A percentile compares a stretch with the other conserved stretches of the same genome.
phyloP scores from a whole-genome alignment of 2,888 invertebrate species.

The Drosophila testacea region DNA sequence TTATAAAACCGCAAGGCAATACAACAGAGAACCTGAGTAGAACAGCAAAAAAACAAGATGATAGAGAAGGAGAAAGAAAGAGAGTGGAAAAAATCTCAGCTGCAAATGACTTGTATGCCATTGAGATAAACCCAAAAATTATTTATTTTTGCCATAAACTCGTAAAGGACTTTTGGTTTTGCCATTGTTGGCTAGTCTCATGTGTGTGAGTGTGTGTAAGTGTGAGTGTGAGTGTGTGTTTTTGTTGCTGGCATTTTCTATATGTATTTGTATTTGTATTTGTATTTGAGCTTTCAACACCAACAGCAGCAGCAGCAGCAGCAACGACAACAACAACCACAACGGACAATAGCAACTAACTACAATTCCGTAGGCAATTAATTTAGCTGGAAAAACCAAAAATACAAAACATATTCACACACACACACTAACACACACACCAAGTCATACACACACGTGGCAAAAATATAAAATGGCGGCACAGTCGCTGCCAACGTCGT shows the following conservation, averaged over 20 bases:
- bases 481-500: constrained; percentile 52
- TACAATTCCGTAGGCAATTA: constrained; percentile 80
- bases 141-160: constrained; percentile 81
- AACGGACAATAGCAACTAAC: constrained; percentile 72
- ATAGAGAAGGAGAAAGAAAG: constrained; percentile 15
- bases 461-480: constrained; percentile 61
- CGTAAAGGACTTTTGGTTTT: constrained; percentile 73
- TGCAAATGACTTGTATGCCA: constrained; percentile 81
- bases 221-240: constrained; percentile 7
- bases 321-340: constrained; percentile 47
- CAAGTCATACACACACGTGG: constrained; percentile 46
- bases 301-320: constrained; percentile 47
- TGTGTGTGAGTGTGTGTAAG: constrained; percentile 22
- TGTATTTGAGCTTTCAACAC: constrained; percentile 75
- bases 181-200: constrained; percentile 57
- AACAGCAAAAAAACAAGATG: constrained; percentile 1
- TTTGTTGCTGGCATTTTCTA: constrained; percentile 57
- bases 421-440: constrained; percentile 23
- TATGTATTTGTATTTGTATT: constrained; percentile 58
- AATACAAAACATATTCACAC: constrained; percentile 64
- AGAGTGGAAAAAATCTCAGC: constrained; percentile 70
- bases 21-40: constrained; percentile 7
- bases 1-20: constrained; percentile 23
- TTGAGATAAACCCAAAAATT: constrained; percentile 80
- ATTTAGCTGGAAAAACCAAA: constrained; percentile 78